Base-by-base conservation (phyloP, 2,797 vertebrate species). In the Gymnoscopelus braueri region DNA sequence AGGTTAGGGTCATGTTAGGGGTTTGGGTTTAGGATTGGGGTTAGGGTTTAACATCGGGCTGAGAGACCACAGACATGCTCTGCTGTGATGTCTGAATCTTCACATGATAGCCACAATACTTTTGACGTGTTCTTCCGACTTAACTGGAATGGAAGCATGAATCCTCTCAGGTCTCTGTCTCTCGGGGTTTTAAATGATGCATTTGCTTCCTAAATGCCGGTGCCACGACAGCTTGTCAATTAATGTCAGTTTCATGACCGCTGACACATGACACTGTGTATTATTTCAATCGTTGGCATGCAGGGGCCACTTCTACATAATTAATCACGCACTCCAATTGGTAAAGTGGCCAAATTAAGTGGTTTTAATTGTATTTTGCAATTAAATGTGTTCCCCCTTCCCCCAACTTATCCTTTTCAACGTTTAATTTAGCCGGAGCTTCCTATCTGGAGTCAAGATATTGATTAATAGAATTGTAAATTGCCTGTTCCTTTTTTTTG, bases 201-300 rank as follows among this genome's bases (percentile, higher is more conserved):
- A 90, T 90, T 89, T 88, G 80, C 77, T 81, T 88, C 79, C 72
- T 78, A 84, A 87, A 88, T 77, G 77, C 76, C 88, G 77, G 64
- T 79, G 87, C 80, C 81, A 87, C 84, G 89, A 90, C 87, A 91
- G 83, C 84, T 79, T 94, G 94, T 94, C 93, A 95, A 88, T 93
- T 91, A 87, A 88, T 88, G 74, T 93, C 80, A 87, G 82, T 63
- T 89, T 92, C 87, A 90, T 68, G 66, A 80, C 83, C 86, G 75
- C 83, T 88, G 87, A 89, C 89, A 92, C 83, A 77, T 79, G 91
- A 89, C 92, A 93, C 81, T 79, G 39, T 44, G 39, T 91, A 82
- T 85, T 79, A 93, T 93, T 92, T 88, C 58, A 81, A 78, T 88
- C 87, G 85, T 81, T 78, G 85, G 78, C 82, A 81, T 71, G 71